Evolutionary conservation across 1,140 invertebrate species (phyloP).

Genomic region (Cyrtorhinus lividipennis): DNA sequence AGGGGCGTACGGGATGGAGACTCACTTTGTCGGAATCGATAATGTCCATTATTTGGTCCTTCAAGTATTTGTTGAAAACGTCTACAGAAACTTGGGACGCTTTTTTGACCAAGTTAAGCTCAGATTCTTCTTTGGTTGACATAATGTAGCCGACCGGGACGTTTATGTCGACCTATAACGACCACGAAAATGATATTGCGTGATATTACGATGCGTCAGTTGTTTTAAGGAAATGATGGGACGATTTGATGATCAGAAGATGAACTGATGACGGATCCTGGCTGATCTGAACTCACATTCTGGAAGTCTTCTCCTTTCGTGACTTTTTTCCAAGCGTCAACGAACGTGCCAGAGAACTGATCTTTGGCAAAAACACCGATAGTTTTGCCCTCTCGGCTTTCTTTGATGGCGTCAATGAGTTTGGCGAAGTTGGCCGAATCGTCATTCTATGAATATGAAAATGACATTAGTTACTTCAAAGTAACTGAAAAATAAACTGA

Average conservation of each 20-base stretch:
- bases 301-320: conserved; percentile 66
- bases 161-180: conserved; percentile 69
- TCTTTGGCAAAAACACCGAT: conserved; percentile 92
- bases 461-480: conserved; percentile 9
- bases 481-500: background rate
- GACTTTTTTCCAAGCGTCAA: conserved; percentile 72
- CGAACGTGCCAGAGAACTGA: conserved; percentile 82
- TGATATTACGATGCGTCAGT: too few species aligned
- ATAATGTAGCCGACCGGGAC: conserved; percentile 71
- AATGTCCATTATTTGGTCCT: conserved; percentile 96
- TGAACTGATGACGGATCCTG: background rate
- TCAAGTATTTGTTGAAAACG: conserved; percentile 90
- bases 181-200: conserved; percentile 12
- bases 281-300: too few species aligned
- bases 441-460: conserved; percentile 66
- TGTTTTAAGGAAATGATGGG: background rate
- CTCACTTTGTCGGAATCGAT: conserved; percentile 88
- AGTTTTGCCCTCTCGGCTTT: conserved; percentile 76
- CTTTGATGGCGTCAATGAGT: conserved; percentile 69
- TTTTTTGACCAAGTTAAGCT: conserved; percentile 85
- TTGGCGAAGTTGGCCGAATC: conserved; percentile 89
- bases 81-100: conserved; percentile 85
- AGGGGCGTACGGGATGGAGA: background rate
- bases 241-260: conserved; percentile 4
- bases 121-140: conserved; percentile 88